These are phyloP conservation scores for Formica aserva DNA, from an alignment of 2,888 invertebrate genomes.

Conservation along the genomic window DNA sequence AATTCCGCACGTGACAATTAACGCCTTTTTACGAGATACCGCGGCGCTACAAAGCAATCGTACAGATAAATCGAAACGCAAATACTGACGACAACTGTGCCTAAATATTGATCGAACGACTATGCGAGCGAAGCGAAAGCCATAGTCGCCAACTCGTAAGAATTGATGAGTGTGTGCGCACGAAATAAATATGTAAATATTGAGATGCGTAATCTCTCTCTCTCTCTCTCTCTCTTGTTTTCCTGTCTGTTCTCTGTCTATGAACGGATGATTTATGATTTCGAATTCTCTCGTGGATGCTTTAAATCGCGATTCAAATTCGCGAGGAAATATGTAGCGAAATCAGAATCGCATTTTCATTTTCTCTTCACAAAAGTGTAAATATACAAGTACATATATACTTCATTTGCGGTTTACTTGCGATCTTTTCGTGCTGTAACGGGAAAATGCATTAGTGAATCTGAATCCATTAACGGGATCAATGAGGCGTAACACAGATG, in stretches of 20 bases:
- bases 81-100: neutral
- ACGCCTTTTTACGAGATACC: constrained; percentile 25
- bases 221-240: constrained; percentile 12
- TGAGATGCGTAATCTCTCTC: constrained; percentile 15
- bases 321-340: constrained; percentile 8
- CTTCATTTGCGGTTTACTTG: constrained; percentile 3
- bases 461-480: neutral
- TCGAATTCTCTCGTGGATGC: constrained; percentile 32
- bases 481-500: no score
- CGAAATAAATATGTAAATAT: constrained; percentile 11
- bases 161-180: constrained; percentile 55
- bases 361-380: constrained; percentile 19
- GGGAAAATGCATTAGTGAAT: neutral
- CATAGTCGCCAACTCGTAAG: constrained; percentile 25
- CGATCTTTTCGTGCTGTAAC: neutral
- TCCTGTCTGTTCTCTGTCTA: neutral
- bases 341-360: constrained; percentile 34
- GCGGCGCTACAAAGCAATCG: constrained; percentile 38
- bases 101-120: constrained; percentile 63
- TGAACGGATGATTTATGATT: constrained; percentile 48
- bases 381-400: neutral
- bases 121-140: neutral
- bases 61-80: constrained; percentile 35
- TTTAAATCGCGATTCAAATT: constrained; percentile 49
- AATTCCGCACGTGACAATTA: constrained; percentile 42